These are phyloP conservation scores for Lasiommata megera DNA, from an alignment of 2,888 invertebrate species.

Conservation along the genomic window DNA sequence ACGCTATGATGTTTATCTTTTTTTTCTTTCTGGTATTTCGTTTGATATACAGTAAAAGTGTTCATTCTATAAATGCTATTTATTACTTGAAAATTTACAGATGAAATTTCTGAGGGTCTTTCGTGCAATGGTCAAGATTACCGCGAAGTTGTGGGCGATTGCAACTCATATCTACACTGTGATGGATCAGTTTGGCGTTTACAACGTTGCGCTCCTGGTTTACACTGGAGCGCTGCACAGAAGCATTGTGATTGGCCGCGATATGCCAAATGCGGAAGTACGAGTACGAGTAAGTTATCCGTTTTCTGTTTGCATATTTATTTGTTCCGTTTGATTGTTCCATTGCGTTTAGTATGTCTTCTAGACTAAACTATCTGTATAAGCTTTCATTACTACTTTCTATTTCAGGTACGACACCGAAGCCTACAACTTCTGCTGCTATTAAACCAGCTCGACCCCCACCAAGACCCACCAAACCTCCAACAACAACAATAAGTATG, in stretches of 20 bases:
- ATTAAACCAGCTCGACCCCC: slow-evolving; percentile 54
- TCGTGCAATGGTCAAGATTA: slow-evolving; percentile 66
- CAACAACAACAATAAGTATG: slow-evolving; percentile 42
- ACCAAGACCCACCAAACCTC: slow-evolving; percentile 47
- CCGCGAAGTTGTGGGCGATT: slow-evolving; percentile 83
- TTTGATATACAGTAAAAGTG: too few species aligned
- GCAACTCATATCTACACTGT: slow-evolving; percentile 89
- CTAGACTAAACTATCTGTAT: too few species aligned
- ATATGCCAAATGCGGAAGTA: slow-evolving; percentile 84
- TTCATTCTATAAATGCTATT: too few species aligned
- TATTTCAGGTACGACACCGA: slow-evolving; percentile 36
- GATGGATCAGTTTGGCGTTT: slow-evolving; percentile 84
- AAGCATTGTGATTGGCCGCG: slow-evolving; percentile 92
- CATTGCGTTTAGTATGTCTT: too few species aligned
- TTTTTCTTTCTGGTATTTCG: too few species aligned
- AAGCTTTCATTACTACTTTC: not conserved
- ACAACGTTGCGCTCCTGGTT: slow-evolving; percentile 88
- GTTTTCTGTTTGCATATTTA: too few species aligned
- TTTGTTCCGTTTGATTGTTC: too few species aligned
- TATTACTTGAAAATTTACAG: slow-evolving; percentile 14
- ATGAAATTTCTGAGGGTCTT: slow-evolving; percentile 44
- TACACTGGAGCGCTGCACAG: slow-evolving; percentile 89
- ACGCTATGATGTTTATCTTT: too few species aligned
- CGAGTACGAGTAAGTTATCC: slow-evolving; percentile 37
- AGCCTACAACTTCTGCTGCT: slow-evolving; percentile 48